Evolutionary conservation across 1,140 invertebrate genomes (phyloP).

Genomic region (Lepidostoma basale): DNA sequence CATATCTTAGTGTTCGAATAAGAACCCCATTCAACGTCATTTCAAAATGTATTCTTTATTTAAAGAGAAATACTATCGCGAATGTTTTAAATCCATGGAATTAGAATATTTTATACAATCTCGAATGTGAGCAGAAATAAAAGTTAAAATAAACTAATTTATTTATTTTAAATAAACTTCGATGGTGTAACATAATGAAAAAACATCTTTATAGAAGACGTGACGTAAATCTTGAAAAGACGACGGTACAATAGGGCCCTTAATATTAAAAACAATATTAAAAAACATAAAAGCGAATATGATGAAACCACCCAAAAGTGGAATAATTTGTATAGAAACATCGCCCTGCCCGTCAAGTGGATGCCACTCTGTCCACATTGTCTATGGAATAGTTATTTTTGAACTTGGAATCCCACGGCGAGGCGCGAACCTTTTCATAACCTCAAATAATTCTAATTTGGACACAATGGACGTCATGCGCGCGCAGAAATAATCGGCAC

Average conservation of each 20-base stretch:
- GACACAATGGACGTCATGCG: conserved; percentile 43
- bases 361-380: conserved; percentile 42
- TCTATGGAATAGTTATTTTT: conserved; percentile 33
- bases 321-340: conserved; percentile 30
- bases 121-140: too few species aligned
- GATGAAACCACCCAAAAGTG: conserved; percentile 40
- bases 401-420: conserved; percentile 36
- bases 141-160: too few species aligned
- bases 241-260: too few species aligned
- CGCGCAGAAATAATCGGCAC: conserved; percentile 45
- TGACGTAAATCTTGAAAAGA: too few species aligned
- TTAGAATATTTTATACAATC: too few species aligned
- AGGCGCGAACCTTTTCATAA: conserved; percentile 22
- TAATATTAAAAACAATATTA: too few species aligned
- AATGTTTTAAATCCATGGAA: too few species aligned
- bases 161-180: too few species aligned
- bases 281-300: conserved; percentile 39
- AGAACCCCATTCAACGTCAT: background rate
- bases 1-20: too few species aligned
- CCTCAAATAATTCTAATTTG: conserved; percentile 25
- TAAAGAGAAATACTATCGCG: background rate
- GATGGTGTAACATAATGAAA: too few species aligned
- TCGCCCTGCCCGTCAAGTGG: conserved; percentile 30
- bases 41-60: conserved; percentile 26
- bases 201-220: too few species aligned